Percentiles rank a stretch among this genome's conserved stretches.
phyloP scores from a whole-genome alignment of 1,140 invertebrate species.

The Plodia interpunctella region DNA sequence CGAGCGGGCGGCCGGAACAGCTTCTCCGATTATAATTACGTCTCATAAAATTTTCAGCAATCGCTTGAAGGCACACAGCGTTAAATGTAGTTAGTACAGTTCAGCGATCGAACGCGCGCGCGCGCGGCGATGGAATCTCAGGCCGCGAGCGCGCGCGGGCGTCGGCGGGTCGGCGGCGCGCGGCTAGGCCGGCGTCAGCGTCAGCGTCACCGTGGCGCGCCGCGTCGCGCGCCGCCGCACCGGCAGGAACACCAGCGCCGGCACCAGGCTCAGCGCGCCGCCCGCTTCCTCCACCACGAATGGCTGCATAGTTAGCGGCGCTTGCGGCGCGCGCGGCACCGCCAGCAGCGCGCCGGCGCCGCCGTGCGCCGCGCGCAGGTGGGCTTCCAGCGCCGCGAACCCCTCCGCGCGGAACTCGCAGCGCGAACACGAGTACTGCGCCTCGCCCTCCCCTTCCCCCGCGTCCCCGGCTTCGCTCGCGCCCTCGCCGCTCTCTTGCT shows the following conservation, averaged over 20 bases:
- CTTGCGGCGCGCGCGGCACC: slow-evolving; percentile 81
- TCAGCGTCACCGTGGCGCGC: slow-evolving; percentile 92
- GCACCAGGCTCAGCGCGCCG: slow-evolving; percentile 82
- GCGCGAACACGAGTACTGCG: slow-evolving; percentile 79
- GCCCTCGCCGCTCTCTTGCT: slow-evolving; percentile 24
- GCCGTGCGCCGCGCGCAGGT: slow-evolving; percentile 81
- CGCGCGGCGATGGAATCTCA: slow-evolving; percentile 45
- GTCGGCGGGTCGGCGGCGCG: slow-evolving; percentile 15
- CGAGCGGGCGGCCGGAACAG: slow-evolving; percentile 54
- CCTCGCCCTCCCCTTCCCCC: slow-evolving; percentile 37
- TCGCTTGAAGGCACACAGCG: slow-evolving; percentile 76
- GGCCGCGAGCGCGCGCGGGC: slow-evolving; percentile 34
- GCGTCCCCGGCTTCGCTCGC: slow-evolving; percentile 41
- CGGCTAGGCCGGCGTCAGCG: slow-evolving; percentile 90
- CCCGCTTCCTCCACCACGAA: slow-evolving; percentile 86
- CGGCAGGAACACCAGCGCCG: slow-evolving; percentile 94
- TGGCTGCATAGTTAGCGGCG: slow-evolving; percentile 87
- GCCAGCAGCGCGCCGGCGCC: slow-evolving; percentile 80
- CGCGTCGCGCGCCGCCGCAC: slow-evolving; percentile 89
- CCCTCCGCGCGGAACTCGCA: slow-evolving; percentile 82
- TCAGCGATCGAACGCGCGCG: slow-evolving; percentile 50
- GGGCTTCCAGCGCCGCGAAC: slow-evolving; percentile 80
- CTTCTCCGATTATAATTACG: slow-evolving; percentile 63
- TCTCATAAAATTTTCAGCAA: slow-evolving; percentile 66
- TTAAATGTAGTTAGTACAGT: slow-evolving; percentile 71